phyloP scores from a whole-genome alignment of 2,888 invertebrate genomes.

The Xanthorhoe designata region DNA sequence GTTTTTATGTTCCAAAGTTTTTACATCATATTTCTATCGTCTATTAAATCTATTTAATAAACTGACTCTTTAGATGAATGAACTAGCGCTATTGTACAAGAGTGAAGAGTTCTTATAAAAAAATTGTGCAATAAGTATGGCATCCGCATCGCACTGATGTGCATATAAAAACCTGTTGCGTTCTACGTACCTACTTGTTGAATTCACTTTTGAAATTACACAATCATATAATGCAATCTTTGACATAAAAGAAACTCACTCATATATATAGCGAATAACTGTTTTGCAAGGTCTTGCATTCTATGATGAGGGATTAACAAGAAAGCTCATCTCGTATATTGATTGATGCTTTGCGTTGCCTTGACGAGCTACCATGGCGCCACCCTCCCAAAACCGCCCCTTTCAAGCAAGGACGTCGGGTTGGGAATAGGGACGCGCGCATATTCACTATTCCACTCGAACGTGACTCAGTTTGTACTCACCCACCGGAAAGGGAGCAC shows the following conservation, averaged over 20 bases:
- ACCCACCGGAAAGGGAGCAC: conserved; percentile 66
- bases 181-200: conserved; percentile 54
- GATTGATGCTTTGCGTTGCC: conserved; percentile 80
- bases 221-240: conserved; percentile 32
- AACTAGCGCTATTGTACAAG: neutral
- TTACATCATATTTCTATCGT: neutral
- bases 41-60: neutral
- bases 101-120: neutral
- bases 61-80: neutral
- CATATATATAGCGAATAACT: conserved; percentile 1
- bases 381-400: conserved; percentile 80
- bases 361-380: conserved; percentile 76
- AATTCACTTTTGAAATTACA: conserved; percentile 49
- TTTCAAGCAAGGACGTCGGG: conserved; percentile 75
- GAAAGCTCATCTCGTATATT: conserved; percentile 80
- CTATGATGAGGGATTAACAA: conserved; percentile 59
- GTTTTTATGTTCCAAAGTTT: neutral
- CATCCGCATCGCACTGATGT: conserved; percentile 62
- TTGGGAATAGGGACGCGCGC: conserved; percentile 83
- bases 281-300: conserved; percentile 28
- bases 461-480: conserved; percentile 68
- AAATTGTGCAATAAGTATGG: conserved; percentile 60
- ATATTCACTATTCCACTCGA: conserved; percentile 65
- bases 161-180: conserved; percentile 69
- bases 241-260: conserved; percentile 8